Evolutionary conservation across 2,797 vertebrate species (phyloP), one percentile per base, ranked within the genome.

Genomic region (Manis javanica): DNA sequence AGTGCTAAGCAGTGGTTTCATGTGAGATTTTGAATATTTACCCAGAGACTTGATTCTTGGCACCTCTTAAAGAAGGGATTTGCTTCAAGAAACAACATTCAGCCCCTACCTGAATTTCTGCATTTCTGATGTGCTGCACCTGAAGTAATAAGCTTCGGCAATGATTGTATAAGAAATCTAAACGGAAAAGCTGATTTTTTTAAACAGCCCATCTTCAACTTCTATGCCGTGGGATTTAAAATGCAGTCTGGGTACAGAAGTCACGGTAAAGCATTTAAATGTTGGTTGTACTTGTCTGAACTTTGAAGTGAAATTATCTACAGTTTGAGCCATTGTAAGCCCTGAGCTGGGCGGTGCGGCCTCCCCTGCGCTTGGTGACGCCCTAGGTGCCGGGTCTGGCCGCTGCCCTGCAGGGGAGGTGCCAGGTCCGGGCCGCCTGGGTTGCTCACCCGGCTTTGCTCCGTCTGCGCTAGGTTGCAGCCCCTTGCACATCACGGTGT

Each of bases 401-500:
- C 13, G 3, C 84, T 12, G 29, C 68, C 85, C 69, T 18, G 2
- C 4, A 0, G 53, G 42, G 31, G 23, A 42, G 39, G 68, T 12
- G 1, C 59, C 82, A 10, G 63, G 49, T 49, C 53, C 3, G 34
- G 18, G 69, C 11, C 2, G 10, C 29, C 1, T 19, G 0, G 16
- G 5, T 0, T 1, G 29, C 85, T 97, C 69, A 97, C 82, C 2
- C 0, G 0, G 3, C 59, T 97, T 29, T 91, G 95, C 98, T 91
- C 94, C 61, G 3, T 97, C 93, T 91, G 23, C 88, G 5, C 57
- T 97, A 99, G 99, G 99, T 97, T 99, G 99, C 81, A 99, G 98
- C 98, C 98, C 99, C 2, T 99, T 99, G 0, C 99, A 99, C 68
- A 98, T 99, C 97, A 99, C 99, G 0, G 99, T 99, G 83, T 99